phyloP scores from a whole-genome alignment of 2,113 vertebrate genomes.

The Anas platyrhynchos region DNA sequence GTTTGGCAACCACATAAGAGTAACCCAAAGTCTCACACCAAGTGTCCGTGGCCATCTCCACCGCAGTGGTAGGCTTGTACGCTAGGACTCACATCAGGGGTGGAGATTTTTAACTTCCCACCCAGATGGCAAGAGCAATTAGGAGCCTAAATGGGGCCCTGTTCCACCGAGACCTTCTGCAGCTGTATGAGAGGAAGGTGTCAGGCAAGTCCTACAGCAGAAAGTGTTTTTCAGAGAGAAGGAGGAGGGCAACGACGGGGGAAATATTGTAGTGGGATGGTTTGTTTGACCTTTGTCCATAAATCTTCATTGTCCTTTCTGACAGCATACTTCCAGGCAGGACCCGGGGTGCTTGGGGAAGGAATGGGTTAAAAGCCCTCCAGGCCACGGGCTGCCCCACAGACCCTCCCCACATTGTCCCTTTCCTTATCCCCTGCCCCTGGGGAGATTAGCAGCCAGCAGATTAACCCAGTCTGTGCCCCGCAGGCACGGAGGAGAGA shows the following conservation, averaged over 20 bases:
- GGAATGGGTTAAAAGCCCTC: conserved; percentile 51
- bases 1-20: rapidly evolving
- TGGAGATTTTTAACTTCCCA: neutral
- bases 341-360: neutral
- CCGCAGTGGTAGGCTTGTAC: neutral
- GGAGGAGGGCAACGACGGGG: too few relatives aligned
- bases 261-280: neutral
- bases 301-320: neutral
- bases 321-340: neutral
- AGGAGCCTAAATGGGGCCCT: neutral
- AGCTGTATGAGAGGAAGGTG: neutral
- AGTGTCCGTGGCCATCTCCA: rapidly evolving
- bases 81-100: neutral
- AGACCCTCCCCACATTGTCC: conserved; percentile 37
- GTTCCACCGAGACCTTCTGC: neutral
- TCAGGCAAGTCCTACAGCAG: neutral
- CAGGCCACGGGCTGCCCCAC: conserved; percentile 47
- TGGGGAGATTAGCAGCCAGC: conserved; percentile 32
- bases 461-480: conserved; percentile 46
- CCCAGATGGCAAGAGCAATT: neutral
- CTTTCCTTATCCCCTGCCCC: neutral
- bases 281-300: neutral
- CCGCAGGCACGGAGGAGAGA: neutral
- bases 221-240: neutral
- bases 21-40: rapidly evolving